Conservation (phyloP, 2,797 vertebrate genomes). For the Anomalospiza imberbis region DNA sequence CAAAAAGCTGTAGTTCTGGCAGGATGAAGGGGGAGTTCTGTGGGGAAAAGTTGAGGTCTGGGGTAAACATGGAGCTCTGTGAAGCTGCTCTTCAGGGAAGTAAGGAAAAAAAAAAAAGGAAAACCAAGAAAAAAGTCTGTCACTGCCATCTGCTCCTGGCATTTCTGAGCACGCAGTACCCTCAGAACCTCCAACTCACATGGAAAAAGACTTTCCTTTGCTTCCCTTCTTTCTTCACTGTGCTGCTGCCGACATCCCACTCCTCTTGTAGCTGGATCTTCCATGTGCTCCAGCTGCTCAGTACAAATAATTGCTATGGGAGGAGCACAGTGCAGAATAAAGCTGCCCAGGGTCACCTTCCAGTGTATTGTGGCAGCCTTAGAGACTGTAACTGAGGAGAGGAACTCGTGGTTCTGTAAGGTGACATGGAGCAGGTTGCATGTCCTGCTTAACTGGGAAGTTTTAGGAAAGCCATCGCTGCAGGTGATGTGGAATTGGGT, state of each 20-base stretch:
- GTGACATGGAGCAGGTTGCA: not conserved
- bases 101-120: not conserved
- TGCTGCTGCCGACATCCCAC: not conserved
- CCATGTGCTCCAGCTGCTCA: not conserved
- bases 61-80: accelerated
- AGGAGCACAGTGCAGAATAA: not conserved
- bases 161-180: not conserved
- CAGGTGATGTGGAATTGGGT: not conserved
- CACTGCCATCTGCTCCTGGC: not conserved
- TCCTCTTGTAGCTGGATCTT: not conserved
- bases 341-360: not conserved
- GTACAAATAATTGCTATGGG: not conserved
- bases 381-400: not conserved
- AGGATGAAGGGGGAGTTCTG: not conserved
- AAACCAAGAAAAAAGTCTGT: not conserved
- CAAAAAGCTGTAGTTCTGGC: not conserved
- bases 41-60: not conserved
- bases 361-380: not conserved
- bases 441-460: not conserved
- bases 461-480: not conserved
- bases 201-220: not conserved
- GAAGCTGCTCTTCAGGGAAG: not conserved
- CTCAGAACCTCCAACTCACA: accelerated
- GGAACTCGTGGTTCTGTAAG: not conserved
- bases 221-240: not conserved